Percentiles rank a stretch among this genome's conserved stretches.
phyloP scores from a whole-genome alignment of 2,113 vertebrate species.

The Symphodus melops region DNA sequence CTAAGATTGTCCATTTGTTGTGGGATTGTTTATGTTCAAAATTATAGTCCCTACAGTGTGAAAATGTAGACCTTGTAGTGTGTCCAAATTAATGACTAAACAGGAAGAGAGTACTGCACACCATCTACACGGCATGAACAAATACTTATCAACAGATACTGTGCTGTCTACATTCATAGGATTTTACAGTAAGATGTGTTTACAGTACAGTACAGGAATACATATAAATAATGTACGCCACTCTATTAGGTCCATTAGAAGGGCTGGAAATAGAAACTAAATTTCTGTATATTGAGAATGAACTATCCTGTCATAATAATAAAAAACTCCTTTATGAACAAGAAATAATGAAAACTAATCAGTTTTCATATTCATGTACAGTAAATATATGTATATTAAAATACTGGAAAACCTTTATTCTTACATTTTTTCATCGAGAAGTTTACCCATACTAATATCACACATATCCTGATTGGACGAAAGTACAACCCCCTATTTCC shows the following conservation, averaged over 20 bases:
- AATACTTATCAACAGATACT: neutral
- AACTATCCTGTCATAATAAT: neutral
- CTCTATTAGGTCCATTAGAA: neutral
- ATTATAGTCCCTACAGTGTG: too few relatives aligned
- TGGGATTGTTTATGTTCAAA: too few relatives aligned
- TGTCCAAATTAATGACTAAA: too few relatives aligned
- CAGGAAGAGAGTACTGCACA: too few relatives aligned
- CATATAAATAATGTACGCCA: neutral
- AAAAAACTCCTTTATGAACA: neutral
- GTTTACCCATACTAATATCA: neutral
- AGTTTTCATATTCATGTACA: too few relatives aligned
- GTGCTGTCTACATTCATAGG: neutral
- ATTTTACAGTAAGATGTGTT: neutral
- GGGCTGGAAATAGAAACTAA: neutral
- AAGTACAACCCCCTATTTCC: conserved; percentile 11
- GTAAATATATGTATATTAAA: too few relatives aligned
- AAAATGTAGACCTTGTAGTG: too few relatives aligned
- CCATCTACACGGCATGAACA: too few relatives aligned
- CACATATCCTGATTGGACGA: conserved; percentile 59
- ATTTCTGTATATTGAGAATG: neutral
- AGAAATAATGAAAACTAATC: neutral
- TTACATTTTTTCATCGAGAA: conserved; percentile 1
- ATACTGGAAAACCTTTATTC: neutral
- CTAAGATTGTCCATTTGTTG: neutral
- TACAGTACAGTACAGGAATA: too few relatives aligned